Evolutionary conservation across 2,888 invertebrate species (phyloP), one percentile per base, ranked within the genome.

Genomic region (Epistrophella euchroma): DNA sequence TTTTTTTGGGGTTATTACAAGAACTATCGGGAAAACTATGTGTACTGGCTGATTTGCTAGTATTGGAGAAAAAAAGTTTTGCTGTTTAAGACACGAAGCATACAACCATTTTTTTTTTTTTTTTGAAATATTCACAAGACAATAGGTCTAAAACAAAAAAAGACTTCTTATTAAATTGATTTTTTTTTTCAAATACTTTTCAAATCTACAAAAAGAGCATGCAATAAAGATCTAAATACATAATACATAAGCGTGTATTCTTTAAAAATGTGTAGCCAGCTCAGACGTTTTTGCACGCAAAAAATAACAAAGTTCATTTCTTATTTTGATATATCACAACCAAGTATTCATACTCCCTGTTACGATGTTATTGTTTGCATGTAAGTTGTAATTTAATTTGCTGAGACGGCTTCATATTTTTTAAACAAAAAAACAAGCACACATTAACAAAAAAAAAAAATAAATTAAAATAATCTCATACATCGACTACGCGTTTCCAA

Each of bases 401-500:
- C 7, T 28, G 9, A 52, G 25, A 2, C 7, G 25, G 7, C 52
- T 52, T 7, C 9, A 52, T 2, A 9, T 1, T n/a, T 68, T 37
- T 11, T 9, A 28, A 66, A 64, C 71, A 56, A 66, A 66, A 76
- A 74, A 50, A 70, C 17, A 37, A 60, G 68, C 40, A 9, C 45
- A 25, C 2, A 4, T 3, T 4, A 25, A 25, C 4, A 58, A 37
- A 17, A 58, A 76, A 64, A 58, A 47, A 43, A 77, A 35, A 77
- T 45, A 79, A 77, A 78, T 72, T 47, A 64, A 60, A 37, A 50
- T 71, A 68, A 88, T 83, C 90, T 93, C 94, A 94, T 92, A 95
- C 95, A 95, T 93, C 95, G 93, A 90, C 94, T 95, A 90, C 95
- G 93, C 4, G 95, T 95, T 91, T 95, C 95, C 93, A 95, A 93